These are phyloP conservation scores for Leucophora obtusa DNA, from an alignment of 2,888 invertebrate genomes.

Conservation along the genomic window DNA sequence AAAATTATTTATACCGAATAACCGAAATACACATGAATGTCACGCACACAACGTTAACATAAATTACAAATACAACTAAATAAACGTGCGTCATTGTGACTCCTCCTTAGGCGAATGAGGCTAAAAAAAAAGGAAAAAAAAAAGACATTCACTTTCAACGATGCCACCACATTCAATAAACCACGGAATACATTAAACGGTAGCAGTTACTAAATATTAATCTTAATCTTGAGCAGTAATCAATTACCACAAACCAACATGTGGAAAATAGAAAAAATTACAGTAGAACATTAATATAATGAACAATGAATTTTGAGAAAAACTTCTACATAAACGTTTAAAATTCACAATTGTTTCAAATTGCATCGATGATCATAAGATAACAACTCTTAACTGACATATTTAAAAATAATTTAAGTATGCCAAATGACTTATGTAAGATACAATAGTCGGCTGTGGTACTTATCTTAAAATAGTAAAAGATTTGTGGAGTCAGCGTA, in stretches of 20 bases:
- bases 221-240: slow-evolving; percentile 2
- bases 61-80: slow-evolving; percentile 21
- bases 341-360: too few species aligned
- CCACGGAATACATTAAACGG: background rate
- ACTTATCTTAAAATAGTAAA: too few species aligned
- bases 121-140: background rate
- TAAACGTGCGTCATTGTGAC: slow-evolving; percentile 10
- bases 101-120: background rate
- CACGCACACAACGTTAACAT: slow-evolving; percentile 45
- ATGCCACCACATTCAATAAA: background rate
- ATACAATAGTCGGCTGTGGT: too few species aligned
- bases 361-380: too few species aligned
- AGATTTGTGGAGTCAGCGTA: background rate
- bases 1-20: slow-evolving; percentile 1
- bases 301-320: too few species aligned
- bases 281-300: slow-evolving; percentile 1
- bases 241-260: slow-evolving; percentile 4
- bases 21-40: slow-evolving; percentile 9
- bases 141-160: background rate
- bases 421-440: too few species aligned
- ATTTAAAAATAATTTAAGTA: too few species aligned
- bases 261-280: background rate
- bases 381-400: too few species aligned
- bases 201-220: background rate
- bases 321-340: too few species aligned